phyloP scores from a whole-genome alignment of 1,140 invertebrate species.

The Drosophila yakuba region DNA sequence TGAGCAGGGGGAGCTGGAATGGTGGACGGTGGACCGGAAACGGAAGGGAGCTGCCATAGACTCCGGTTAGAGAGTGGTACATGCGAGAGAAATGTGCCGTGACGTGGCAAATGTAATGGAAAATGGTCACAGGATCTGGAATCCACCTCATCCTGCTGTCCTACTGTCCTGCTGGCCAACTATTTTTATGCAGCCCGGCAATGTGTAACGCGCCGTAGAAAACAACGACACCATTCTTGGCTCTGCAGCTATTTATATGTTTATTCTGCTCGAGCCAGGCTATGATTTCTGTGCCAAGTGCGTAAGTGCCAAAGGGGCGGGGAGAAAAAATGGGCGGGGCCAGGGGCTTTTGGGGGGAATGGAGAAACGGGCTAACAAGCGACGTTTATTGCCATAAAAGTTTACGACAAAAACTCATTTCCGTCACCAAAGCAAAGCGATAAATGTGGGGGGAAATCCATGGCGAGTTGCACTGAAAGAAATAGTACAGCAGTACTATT shows the following conservation, averaged over 20 bases:
- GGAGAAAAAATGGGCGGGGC: too few relatives aligned
- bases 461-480: neutral
- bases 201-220: slow-evolving; percentile 55
- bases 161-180: slow-evolving; percentile 17
- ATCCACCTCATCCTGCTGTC: slow-evolving; percentile 16
- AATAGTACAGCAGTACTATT: neutral
- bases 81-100: slow-evolving; percentile 76
- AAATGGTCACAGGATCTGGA: slow-evolving; percentile 57
- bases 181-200: slow-evolving; percentile 75
- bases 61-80: slow-evolving; percentile 55
- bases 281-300: slow-evolving; percentile 72
- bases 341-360: slow-evolving; percentile 1
- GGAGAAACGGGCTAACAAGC: slow-evolving; percentile 62
- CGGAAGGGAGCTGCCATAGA: slow-evolving; percentile 68
- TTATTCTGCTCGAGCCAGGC: slow-evolving; percentile 56
- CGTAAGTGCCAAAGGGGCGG: slow-evolving; percentile 38
- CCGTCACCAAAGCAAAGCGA: slow-evolving; percentile 73
- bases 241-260: slow-evolving; percentile 66
- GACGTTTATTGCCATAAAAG: slow-evolving; percentile 81
- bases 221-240: slow-evolving; percentile 55
- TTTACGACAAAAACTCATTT: slow-evolving; percentile 83
- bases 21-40: slow-evolving; percentile 43
- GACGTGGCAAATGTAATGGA: slow-evolving; percentile 79
- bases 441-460: slow-evolving; percentile 53
- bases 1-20: neutral